These are phyloP conservation scores for Corythornis cristatus DNA, from an alignment of 2,113 vertebrate species.

Conservation along the genomic window DNA sequence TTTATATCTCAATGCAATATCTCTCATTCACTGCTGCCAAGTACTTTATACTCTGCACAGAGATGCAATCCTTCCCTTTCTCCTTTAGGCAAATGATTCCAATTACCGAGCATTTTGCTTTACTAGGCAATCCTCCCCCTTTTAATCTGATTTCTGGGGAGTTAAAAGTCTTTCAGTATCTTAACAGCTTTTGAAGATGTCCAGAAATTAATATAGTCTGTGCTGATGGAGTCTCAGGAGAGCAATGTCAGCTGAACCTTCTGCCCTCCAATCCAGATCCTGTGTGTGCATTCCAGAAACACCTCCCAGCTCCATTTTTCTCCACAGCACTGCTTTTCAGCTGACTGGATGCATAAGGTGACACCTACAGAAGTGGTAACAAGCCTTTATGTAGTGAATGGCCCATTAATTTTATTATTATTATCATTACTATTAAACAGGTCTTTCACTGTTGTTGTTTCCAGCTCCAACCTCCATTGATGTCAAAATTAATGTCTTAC, in stretches of 20 bases:
- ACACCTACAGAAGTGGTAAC: not conserved
- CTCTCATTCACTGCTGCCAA: not conserved
- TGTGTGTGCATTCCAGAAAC: not conserved
- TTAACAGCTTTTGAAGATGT: not conserved
- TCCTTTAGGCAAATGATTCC: not conserved
- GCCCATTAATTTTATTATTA: not conserved
- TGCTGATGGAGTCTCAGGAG: not conserved
- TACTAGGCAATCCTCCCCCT: not conserved
- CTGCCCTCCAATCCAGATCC: not conserved
- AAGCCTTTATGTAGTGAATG: not conserved
- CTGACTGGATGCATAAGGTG: not conserved
- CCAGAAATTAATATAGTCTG: not conserved
- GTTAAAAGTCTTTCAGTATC: not conserved
- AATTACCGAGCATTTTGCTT: not conserved
- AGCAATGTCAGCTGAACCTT: not conserved
- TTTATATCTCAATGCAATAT: slow-evolving; percentile 45
- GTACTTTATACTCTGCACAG: not conserved
- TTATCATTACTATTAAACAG: not conserved
- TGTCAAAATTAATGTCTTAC: not conserved
- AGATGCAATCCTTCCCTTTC: not conserved
- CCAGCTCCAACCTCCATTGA: not conserved
- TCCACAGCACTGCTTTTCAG: not conserved
- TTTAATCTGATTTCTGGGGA: not conserved
- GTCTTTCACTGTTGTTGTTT: not conserved
- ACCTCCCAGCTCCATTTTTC: not conserved